A percentile compares a stretch with the other conserved stretches of the same genome.
phyloP scores from a whole-genome alignment of 2,888 invertebrate genomes.

The Ophioninae sp. region DNA sequence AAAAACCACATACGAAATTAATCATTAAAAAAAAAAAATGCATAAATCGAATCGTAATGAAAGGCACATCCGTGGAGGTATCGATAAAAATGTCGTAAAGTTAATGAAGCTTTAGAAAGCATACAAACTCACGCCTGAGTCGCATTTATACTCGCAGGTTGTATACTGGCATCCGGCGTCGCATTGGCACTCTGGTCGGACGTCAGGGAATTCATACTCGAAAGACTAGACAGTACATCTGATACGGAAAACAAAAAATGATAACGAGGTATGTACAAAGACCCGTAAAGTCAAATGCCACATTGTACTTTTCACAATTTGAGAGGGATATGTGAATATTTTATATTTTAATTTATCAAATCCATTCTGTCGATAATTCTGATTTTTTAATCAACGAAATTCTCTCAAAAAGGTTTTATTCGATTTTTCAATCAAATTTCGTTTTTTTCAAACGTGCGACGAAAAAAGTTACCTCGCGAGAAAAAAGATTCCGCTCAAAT shows the following conservation, averaged over 20 bases:
- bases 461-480: neutral
- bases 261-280: neutral
- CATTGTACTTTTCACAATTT: neutral
- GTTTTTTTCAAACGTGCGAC: neutral
- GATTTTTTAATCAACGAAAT: neutral
- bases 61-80: neutral
- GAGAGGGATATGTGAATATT: neutral
- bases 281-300: neutral
- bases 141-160: slow-evolving; percentile 84
- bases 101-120: neutral
- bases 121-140: slow-evolving; percentile 75
- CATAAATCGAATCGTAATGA: neutral
- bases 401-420: neutral
- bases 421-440: neutral
- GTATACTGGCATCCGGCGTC: slow-evolving; percentile 91
- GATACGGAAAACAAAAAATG: slow-evolving; percentile 58
- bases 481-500: too few species aligned
- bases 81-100: too few species aligned
- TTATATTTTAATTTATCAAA: neutral
- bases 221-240: slow-evolving; percentile 91
- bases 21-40: too few species aligned
- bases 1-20: too few species aligned
- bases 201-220: slow-evolving; percentile 90
- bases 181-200: slow-evolving; percentile 90
- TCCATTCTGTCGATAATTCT: neutral